Evolutionary conservation across 2,797 vertebrate species (phyloP).

Genomic region (Knipowitschia caucasica): DNA sequence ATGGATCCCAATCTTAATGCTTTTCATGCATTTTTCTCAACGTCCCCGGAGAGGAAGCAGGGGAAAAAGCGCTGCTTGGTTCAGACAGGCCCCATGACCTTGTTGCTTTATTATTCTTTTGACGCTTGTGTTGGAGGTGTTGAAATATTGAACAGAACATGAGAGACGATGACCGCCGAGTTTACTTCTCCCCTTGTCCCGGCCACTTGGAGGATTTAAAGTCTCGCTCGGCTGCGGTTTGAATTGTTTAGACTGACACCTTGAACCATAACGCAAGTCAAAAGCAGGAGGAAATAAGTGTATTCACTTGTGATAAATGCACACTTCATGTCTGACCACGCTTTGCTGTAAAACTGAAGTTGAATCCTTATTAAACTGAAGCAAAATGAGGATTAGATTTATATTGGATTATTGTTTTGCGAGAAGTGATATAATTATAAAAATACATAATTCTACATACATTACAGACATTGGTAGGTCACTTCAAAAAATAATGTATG

Average conservation of each 20-base stretch:
- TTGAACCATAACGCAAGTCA: constrained; percentile 78
- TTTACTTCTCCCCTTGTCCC: constrained; percentile 58
- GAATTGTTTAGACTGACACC: constrained; percentile 86
- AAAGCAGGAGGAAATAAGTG: constrained; percentile 70
- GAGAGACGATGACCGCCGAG: constrained; percentile 78
- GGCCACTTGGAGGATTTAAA: constrained; percentile 46
- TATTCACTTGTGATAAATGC: constrained; percentile 75
- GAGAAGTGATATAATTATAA: too few species aligned
- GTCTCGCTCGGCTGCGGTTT: constrained; percentile 69
- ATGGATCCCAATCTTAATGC: constrained; percentile 73
- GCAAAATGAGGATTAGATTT: too few species aligned
- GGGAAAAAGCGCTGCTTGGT: constrained; percentile 76
- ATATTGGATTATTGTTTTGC: too few species aligned
- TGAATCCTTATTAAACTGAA: too few species aligned
- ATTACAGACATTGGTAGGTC: too few species aligned
- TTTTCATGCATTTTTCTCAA: constrained; percentile 78
- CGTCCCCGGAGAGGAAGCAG: constrained; percentile 79
- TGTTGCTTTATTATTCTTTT: constrained; percentile 82
- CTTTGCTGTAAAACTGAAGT: constrained; percentile 28
- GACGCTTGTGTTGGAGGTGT: constrained; percentile 76
- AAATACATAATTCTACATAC: too few species aligned
- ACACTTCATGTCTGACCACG: constrained; percentile 52
- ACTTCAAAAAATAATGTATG: too few species aligned
- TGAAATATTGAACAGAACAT: constrained; percentile 85
- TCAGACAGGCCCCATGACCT: constrained; percentile 80